Percentiles rank a stretch among this genome's conserved stretches.
Evolutionary conservation across 2,113 vertebrate species (phyloP).

Genomic region (Fukomys damarensis): DNA sequence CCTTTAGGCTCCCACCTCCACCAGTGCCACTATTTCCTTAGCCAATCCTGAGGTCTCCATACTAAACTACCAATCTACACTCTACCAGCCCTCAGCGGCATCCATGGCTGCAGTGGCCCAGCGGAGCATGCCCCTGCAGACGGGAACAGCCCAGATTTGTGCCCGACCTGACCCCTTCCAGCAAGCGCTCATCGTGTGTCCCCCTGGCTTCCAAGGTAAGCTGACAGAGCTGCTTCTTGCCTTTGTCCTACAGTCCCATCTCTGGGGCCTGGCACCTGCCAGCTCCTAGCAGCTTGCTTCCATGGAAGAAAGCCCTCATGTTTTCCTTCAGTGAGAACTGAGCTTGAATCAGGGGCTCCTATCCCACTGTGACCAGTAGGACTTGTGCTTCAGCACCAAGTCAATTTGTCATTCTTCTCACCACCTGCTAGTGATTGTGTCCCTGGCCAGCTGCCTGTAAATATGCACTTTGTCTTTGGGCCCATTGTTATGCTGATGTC

Average conservation of each 20-base stretch:
- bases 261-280: not conserved
- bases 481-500: constrained; percentile 21
- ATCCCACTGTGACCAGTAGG: not conserved
- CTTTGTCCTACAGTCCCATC: not conserved
- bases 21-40: constrained; percentile 98
- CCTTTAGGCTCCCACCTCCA: constrained; percentile 97
- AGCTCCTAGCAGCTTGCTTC: not conserved
- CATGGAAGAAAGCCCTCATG: not conserved
- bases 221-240: not conserved
- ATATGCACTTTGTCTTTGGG: not conserved
- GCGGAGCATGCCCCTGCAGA: constrained; percentile 97
- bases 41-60: constrained; percentile 97
- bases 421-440: constrained; percentile 7
- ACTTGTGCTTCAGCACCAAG: not conserved
- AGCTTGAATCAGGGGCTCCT: not conserved
- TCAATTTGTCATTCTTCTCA: not conserved
- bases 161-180: constrained; percentile 98
- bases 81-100: constrained; percentile 97
- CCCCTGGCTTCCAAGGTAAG: constrained; percentile 98
- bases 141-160: constrained; percentile 95
- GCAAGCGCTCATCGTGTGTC: constrained; percentile 99
- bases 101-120: constrained; percentile 99
- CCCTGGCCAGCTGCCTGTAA: not conserved
- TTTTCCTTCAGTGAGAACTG: not conserved
- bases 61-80: constrained; percentile 99